Base-by-base conservation (phyloP, 1,140 invertebrate species). In the Drosophila lowei region DNA sequence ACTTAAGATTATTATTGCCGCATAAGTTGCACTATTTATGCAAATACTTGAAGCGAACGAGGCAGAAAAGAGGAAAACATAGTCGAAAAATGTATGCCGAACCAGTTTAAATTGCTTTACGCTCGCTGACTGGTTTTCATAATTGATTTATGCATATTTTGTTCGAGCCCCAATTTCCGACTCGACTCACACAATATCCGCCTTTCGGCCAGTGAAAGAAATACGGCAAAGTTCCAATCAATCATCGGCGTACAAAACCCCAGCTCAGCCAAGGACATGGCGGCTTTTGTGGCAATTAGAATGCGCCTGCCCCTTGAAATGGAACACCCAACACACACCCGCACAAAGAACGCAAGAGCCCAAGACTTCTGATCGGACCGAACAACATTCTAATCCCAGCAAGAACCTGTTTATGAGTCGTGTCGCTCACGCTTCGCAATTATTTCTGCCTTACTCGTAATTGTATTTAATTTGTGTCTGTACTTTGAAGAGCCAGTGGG, bases 401-500 rank as follows among this genome's bases (percentile, higher is more conserved):
- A 52, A 72, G 63, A 67, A 72, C 70, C 68, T 30, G 70, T 72
- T 72, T 63, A 56, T 72, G 70, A 64, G 34, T 63, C 28, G 64
- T 44, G 64, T 30, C 44, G n/a, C 23, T 15, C 42, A 52, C 43
- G 46, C 49, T 30, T 11, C 50, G 68, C 70, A 72, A 72, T 72
- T 72, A 72, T 72, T 72, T 72, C 64, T 72, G 68, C 70, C 70
- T 63, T 72, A 72, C 62, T 72, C 62, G 68, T 72, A 72, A 72
- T 72, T 72, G 68, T 72, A 56, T 72, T 72, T 72, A 50, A 72
- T 72, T 61, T 72, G 50, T 38, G 9, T 50, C 42, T 15, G 43
- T 15, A 48, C 49, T 42, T 46, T 16, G 43, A 7, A 13, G 9
- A 42, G 28, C 49, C 11, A 18, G 67, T 38, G 57, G 67, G 57